These are phyloP conservation scores for Heloderma charlesbogerti DNA, from an alignment of 2,113 vertebrate genomes.

Conservation along the genomic window DNA sequence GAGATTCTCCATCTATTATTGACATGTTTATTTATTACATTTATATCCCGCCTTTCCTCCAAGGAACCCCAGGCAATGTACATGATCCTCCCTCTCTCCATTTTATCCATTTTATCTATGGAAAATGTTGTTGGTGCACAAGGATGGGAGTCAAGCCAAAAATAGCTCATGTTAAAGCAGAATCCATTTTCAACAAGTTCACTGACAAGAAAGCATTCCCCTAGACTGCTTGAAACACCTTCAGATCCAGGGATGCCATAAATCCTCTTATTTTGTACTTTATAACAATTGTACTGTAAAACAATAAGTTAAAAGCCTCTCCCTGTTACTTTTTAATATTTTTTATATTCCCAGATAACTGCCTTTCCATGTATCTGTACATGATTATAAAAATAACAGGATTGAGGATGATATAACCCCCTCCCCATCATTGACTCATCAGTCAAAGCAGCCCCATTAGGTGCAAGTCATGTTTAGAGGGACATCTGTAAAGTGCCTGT, in stretches of 20 bases:
- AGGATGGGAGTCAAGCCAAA: neutral
- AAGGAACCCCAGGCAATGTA: too few species aligned
- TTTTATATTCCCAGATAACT: slow-evolving; percentile 32
- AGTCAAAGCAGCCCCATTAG: slow-evolving; percentile 33
- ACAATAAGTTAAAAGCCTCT: slow-evolving; percentile 23
- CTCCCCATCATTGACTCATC: slow-evolving; percentile 20
- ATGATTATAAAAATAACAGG: slow-evolving; percentile 40
- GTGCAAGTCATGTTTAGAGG: neutral
- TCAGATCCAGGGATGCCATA: neutral
- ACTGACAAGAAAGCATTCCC: neutral
- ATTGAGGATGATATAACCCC: slow-evolving; percentile 3
- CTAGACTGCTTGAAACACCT: neutral
- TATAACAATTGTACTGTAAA: slow-evolving; percentile 30
- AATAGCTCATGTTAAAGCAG: neutral
- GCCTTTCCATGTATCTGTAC: slow-evolving; percentile 35
- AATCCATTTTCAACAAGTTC: neutral
- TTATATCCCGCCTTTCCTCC: too few species aligned
- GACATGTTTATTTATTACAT: too few species aligned
- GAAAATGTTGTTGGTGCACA: too few species aligned
- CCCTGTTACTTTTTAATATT: slow-evolving; percentile 1
- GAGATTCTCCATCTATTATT: too few species aligned
- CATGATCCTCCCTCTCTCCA: too few species aligned
- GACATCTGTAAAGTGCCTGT: slow-evolving; percentile 21
- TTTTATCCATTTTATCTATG: too few species aligned
- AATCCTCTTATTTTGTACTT: neutral